These are phyloP conservation scores for Unio pictorum DNA, from an alignment of 2,888 invertebrate genomes.

Conservation along the genomic window DNA sequence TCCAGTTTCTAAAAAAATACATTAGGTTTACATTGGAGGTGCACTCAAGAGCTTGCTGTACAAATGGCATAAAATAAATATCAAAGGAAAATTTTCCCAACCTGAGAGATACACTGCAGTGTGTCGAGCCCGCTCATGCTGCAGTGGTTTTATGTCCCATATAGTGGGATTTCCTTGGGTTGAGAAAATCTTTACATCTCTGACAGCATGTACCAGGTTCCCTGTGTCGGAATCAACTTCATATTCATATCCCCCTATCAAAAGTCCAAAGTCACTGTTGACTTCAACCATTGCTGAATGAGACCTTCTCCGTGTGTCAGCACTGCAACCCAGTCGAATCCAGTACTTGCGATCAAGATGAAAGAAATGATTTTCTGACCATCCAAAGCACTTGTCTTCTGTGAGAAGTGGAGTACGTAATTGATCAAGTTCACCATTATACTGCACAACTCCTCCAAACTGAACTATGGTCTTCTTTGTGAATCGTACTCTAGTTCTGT, in stretches of 20 bases:
- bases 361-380: slow-evolving; percentile 37
- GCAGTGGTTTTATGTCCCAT: slow-evolving; percentile 30
- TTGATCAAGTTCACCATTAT: slow-evolving; percentile 25
- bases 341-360: slow-evolving; percentile 36
- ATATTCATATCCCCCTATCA: slow-evolving; percentile 40
- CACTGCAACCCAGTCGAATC: slow-evolving; percentile 31
- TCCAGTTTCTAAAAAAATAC: too few relatives aligned
- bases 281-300: slow-evolving; percentile 37
- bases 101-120: slow-evolving; percentile 36
- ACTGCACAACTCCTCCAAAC: slow-evolving; percentile 37
- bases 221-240: slow-evolving; percentile 27
- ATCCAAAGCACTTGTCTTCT: slow-evolving; percentile 21
- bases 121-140: slow-evolving; percentile 37
- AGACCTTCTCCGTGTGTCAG: slow-evolving; percentile 14
- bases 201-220: slow-evolving; percentile 20
- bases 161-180: slow-evolving; percentile 29
- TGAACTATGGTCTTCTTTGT: slow-evolving; percentile 34
- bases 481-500: slow-evolving; percentile 34
- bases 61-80: neutral
- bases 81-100: slow-evolving; percentile 1
- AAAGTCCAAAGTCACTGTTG: slow-evolving; percentile 29
- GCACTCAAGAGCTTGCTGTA: neutral
- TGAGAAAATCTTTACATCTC: slow-evolving; percentile 32
- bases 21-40: too few relatives aligned
- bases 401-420: slow-evolving; percentile 7